phyloP scores from a whole-genome alignment of 2,113 vertebrate species.

The Dicerorhinus sumatrensis region DNA sequence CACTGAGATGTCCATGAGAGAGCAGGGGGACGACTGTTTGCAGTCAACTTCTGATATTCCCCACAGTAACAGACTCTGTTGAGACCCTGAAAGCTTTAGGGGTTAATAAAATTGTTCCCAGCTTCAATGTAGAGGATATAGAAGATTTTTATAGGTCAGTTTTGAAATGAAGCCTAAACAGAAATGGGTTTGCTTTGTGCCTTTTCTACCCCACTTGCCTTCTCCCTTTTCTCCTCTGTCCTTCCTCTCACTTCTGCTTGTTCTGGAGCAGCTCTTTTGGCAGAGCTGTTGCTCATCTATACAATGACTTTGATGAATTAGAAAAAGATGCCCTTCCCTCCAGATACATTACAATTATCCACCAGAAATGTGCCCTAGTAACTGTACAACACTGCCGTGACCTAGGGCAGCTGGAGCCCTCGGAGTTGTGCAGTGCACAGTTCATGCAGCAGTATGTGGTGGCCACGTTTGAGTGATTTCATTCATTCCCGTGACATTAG shows the following conservation, averaged over 20 bases:
- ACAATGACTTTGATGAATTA: background rate
- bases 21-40: background rate
- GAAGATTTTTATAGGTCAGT: background rate
- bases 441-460: background rate
- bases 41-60: background rate
- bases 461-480: background rate
- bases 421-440: background rate
- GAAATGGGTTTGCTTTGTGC: background rate
- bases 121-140: background rate
- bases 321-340: background rate
- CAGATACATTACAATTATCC: background rate
- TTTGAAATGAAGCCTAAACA: background rate
- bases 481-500: background rate
- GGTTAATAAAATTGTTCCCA: background rate
- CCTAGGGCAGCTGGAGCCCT: background rate
- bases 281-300: background rate
- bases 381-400: background rate
- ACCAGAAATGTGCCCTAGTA: background rate
- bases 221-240: no score
- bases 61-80: background rate
- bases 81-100: background rate
- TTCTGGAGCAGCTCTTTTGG: background rate
- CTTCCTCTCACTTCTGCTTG: background rate
- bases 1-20: background rate
- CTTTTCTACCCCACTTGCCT: background rate